A percentile compares a stretch with the other conserved stretches of the same genome.
phyloP scores from a whole-genome alignment of 1,140 invertebrate genomes.

The Drosophila fuyamai region DNA sequence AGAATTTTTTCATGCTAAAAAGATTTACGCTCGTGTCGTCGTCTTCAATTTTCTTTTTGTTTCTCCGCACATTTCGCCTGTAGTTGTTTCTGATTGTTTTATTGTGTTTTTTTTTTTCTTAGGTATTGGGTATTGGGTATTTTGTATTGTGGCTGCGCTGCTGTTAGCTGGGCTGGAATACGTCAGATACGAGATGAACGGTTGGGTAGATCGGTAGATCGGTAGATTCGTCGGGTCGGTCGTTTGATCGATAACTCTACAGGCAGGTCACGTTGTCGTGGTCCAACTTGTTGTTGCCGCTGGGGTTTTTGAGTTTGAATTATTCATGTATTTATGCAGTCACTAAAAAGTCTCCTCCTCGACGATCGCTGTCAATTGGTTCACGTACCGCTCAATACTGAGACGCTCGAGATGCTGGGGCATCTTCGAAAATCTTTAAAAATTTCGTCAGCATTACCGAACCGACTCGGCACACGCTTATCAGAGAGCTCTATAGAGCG shows the following conservation, averaged over 20 bases:
- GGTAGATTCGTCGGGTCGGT: conserved; percentile 37
- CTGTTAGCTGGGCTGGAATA: conserved; percentile 35
- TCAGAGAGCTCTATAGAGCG: conserved; percentile 19
- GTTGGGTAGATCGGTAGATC: conserved; percentile 35
- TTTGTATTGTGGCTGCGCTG: conserved; percentile 17
- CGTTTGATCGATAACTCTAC: conserved; percentile 75
- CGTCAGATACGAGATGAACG: conserved; percentile 6
- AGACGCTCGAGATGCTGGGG: conserved; percentile 15
- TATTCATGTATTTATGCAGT: conserved; percentile 73
- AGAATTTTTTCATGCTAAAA: conserved; percentile 84
- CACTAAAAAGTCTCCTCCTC: conserved; percentile 48
- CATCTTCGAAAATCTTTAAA: conserved; percentile 41
- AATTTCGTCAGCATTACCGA: conserved; percentile 71
- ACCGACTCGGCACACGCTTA: conserved; percentile 38
- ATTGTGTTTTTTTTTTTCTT: conserved; percentile 31
- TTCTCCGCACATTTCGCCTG: conserved; percentile 74
- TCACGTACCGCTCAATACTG: conserved; percentile 68
- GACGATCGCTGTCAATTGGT: conserved; percentile 58
- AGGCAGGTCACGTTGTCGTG: conserved; percentile 71
- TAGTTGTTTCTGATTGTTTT: conserved; percentile 34
- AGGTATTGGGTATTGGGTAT: neutral
- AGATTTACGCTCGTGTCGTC: conserved; percentile 81
- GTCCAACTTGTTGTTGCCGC: conserved; percentile 43
- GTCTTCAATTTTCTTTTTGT: conserved; percentile 80
- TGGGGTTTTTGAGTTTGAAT: conserved; percentile 64